Base-by-base conservation (phyloP, 2,797 vertebrate genomes). In the Cuculus canorus region DNA sequence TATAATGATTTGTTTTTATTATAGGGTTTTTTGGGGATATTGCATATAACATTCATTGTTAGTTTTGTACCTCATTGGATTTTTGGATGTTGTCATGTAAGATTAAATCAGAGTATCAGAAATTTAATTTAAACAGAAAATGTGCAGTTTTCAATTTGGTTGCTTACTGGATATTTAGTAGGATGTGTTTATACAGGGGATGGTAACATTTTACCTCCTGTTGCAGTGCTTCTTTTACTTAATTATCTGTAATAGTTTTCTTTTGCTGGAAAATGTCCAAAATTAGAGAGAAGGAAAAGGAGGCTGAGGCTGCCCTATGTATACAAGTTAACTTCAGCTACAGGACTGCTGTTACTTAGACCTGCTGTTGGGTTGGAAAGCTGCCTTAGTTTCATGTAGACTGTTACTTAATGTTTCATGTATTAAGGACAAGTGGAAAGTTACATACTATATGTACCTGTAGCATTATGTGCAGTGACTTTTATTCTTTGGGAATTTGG, bases 11-110 rank as follows among this genome's bases (percentile, higher is more conserved):
- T 11, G 10, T 50, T 33, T 25, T 68, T 28, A 53, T 25, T 72
- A 18, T 2, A 37, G 5, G 0, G 12, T 61, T 71, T 53, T 61
- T 71, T 53, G 68, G 64, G 89, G 54, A 30, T 72, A 35, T 91
- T 14, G 3, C 1, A 0, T 68, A 3, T 68, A 8, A 79, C 3
- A 2, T 37, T 61, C 1, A 11, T 61, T 84, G 6, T 60, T 87
- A 47, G 7, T 69, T 91, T 93, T 90, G 16, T 73, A 43, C 13
- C 3, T 39, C 19, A 23, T 17, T 50, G 21, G 33, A 32, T 50
- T 91, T 82, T 72, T 85, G 0, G 0, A 3, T 54, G 13, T 27
- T 91, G 24, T 66, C 4, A 1, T 43, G 14, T 43, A 61, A 37
- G 50, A 45, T 61, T 91, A 18, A 10, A 24, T 71, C 28, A 57